Evolutionary conservation across 2,888 invertebrate species (phyloP), one percentile per base, ranked within the genome.

Genomic region (Ditylenchus weischeri): DNA sequence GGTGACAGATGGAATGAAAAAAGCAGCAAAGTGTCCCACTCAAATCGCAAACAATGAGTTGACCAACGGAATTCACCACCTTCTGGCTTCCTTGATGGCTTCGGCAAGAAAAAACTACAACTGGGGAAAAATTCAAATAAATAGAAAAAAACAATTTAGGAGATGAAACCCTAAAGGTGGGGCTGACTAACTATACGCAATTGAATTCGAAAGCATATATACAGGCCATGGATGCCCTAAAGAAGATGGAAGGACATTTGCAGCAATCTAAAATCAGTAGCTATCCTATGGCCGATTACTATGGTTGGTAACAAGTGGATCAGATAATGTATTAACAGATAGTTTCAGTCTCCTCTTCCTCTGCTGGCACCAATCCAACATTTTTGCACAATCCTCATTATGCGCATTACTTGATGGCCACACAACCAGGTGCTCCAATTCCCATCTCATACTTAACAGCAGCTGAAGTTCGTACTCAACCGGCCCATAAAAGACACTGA

Each of bases 401-500:
- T 23, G 29, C 10, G 29, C 62, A 72, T 23, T 69, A 69, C 36
- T 49, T 69, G 19, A 59, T 29, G 4, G 67, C 67, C 11, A 57
- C 69, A 10, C 67, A 67, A 23, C 57, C 64, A n/a, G 66, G 67
- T 3, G 50, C 50, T 13, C 62, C 66, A 10, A 66, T 67, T 13
- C 67, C 67, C 7, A 29, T 57, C 10, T 68, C 65, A 4, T 49
- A 67, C 43, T 57, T 68, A 21, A 21, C 47, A 29, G 51, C 64
- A 23, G 54, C 64, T 19, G 64, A 66, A 47, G 66, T 66, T 29
- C 48, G 66, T 13, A 66, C 66, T 15, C 18, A 21, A 13, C 48
- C 62, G 4, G 47, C 47, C 47, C 18, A 47, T 21, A 51, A 3
- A 19, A 38, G 35, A 62, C 49, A 19, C 48, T 49, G 57, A 38